Evolutionary conservation across 1,140 invertebrate species (phyloP).

Genomic region (Euborellia annulipes): DNA sequence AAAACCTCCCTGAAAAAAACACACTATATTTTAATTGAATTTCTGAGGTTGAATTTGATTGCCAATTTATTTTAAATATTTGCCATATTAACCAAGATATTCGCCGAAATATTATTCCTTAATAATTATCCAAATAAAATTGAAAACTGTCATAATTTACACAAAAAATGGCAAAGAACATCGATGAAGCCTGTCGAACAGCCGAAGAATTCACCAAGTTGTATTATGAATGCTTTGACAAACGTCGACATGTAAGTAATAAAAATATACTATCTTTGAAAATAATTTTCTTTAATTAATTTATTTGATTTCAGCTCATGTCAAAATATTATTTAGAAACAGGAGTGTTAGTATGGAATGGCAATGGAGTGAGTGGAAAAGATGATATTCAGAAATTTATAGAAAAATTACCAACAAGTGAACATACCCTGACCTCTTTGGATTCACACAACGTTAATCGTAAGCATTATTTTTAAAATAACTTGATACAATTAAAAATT

Average conservation of each 20-base stretch:
- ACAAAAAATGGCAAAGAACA: constrained; percentile 26
- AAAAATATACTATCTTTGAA: background rate
- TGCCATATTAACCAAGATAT: too few relatives aligned
- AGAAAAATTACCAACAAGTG: constrained; percentile 51
- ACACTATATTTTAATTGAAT: too few relatives aligned
- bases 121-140: too few relatives aligned
- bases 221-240: constrained; percentile 68
- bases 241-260: constrained; percentile 54
- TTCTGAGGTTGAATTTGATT: too few relatives aligned
- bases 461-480: constrained; percentile 23
- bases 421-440: constrained; percentile 49
- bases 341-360: constrained; percentile 72
- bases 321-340: constrained; percentile 61
- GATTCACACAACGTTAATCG: constrained; percentile 65
- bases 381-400: constrained; percentile 64
- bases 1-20: too few relatives aligned
- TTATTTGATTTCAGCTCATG: constrained; percentile 38
- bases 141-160: too few relatives aligned
- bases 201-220: constrained; percentile 68
- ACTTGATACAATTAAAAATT: too few relatives aligned
- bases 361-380: constrained; percentile 54
- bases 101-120: too few relatives aligned
- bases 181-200: constrained; percentile 56
- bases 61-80: too few relatives aligned
- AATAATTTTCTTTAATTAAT: background rate